Evolutionary conservation across 2,888 invertebrate genomes (phyloP), one percentile per base, ranked within the genome.

Genomic region (Cephus nigrinus): DNA sequence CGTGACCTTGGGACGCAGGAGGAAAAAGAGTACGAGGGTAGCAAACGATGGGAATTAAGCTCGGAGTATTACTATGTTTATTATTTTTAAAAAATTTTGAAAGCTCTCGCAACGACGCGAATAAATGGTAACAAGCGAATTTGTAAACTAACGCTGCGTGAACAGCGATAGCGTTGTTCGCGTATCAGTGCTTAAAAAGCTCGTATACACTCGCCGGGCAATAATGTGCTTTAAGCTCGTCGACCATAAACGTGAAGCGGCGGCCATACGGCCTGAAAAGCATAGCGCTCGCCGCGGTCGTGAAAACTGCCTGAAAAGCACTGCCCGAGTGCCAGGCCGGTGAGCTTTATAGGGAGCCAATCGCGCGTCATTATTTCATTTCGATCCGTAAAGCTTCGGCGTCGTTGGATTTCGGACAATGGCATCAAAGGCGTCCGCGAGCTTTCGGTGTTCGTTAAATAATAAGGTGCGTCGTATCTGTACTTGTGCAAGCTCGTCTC

Each of bases 71-170:
- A 2, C 9, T 55, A 5, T 4, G 2, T 23, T 55, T 55, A 55
- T 55, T 55, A 55, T 55, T 55, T 55, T 83, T 81, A 76, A 78
- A 84, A 82, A 83, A 78, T 80, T 76, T 76, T 81, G 68, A 76
- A 80, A 79, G 72, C 76, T 69, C 81, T 75, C 40, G 15, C 15
- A 40, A 40, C 23, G 23, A 73, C 77, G 80, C 82, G 82, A 83
- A 83, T 81, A 83, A 80, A 83, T 80, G 83, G 81, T 55, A 55
- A 55, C 55, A 55, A 9, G 79, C 78, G 82, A 83, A 85, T 86
- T 84, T 85, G 84, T 84, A 84, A 83, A 82, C 83, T 80, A 83
- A 82, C 84, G 79, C 82, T 78, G 76, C 80, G 82, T 80, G 83
- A 84, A 85, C 81, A 81, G 81, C 83, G 82, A 82, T 80, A 76